Evolutionary conservation across 2,113 vertebrate genomes (phyloP).

Genomic region (Pimephales promelas): DNA sequence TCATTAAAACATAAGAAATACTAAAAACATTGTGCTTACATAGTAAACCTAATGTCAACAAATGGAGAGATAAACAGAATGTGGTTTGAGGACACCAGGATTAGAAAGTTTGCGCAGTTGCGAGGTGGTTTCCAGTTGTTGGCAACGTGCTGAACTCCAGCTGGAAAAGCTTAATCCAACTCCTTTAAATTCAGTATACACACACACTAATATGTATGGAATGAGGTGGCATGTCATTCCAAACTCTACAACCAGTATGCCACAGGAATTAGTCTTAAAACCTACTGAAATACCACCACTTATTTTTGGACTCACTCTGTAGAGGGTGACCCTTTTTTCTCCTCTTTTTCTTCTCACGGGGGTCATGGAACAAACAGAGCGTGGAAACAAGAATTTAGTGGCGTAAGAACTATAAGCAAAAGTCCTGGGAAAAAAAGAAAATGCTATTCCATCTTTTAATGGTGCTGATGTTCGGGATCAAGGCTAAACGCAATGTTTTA

Average conservation of each 20-base stretch:
- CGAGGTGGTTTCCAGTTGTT: constrained; percentile 24
- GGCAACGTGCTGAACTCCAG: constrained; percentile 29
- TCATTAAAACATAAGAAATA: constrained; percentile 2
- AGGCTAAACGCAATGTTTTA: neutral
- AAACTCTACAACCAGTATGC: constrained; percentile 45
- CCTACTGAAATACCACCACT: constrained; percentile 52
- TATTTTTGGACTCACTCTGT: constrained; percentile 31
- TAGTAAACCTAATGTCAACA: neutral
- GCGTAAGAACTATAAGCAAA: constrained; percentile 48
- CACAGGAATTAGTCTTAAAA: constrained; percentile 54
- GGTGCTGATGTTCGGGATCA: neutral
- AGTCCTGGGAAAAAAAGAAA: constrained; percentile 48
- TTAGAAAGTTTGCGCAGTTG: constrained; percentile 9
- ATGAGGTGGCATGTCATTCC: constrained; percentile 50
- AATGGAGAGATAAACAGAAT: constrained; percentile 12
- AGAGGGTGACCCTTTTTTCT: constrained; percentile 27
- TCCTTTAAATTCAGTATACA: constrained; percentile 5
- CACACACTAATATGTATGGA: constrained; percentile 44
- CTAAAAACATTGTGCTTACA: constrained; percentile 12
- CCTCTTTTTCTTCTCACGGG: constrained; percentile 21
- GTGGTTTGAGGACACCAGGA: neutral
- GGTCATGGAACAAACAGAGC: constrained; percentile 27
- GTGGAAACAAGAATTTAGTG: constrained; percentile 11
- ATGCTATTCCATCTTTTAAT: neutral
- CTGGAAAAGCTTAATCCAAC: constrained; percentile 42